Conservation (phyloP, 2,888 invertebrate genomes). For the Allolobophora icterica region DNA sequence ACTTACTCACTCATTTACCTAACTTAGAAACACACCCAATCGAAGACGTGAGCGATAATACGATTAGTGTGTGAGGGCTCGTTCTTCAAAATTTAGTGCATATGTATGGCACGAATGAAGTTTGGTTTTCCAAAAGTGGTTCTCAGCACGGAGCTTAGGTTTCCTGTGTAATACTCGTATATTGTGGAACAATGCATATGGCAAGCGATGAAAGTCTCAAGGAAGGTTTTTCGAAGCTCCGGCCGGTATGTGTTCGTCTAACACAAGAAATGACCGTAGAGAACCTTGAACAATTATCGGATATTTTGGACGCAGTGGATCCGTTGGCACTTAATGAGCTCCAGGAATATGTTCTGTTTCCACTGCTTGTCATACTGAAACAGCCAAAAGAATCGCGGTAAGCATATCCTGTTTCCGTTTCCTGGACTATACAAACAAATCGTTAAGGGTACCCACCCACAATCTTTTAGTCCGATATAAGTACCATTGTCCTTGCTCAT, state of each 20-base stretch:
- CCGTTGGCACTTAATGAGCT: slow-evolving; percentile 52
- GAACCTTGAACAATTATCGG: slow-evolving; percentile 47
- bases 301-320: slow-evolving; percentile 45
- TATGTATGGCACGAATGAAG: neutral
- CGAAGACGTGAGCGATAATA: neutral
- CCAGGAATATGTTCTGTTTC: slow-evolving; percentile 58
- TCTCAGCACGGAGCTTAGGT: neutral
- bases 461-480: too few relatives aligned
- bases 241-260: slow-evolving; percentile 54
- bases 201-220: slow-evolving; percentile 30
- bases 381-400: slow-evolving; percentile 52
- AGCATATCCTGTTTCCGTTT: neutral
- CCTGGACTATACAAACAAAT: neutral
- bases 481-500: too few relatives aligned
- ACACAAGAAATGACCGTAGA: slow-evolving; percentile 51
- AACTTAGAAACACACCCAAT: neutral
- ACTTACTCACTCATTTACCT: too few relatives aligned
- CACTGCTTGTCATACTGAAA: slow-evolving; percentile 54
- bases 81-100: neutral
- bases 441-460: too few relatives aligned
- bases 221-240: slow-evolving; percentile 49
- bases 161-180: neutral
- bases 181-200: slow-evolving; percentile 21
- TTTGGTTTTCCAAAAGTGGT: neutral
- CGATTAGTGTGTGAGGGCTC: neutral